phyloP scores from a whole-genome alignment of 1,140 invertebrate genomes.

The Trachymyrmex cornetzi region DNA sequence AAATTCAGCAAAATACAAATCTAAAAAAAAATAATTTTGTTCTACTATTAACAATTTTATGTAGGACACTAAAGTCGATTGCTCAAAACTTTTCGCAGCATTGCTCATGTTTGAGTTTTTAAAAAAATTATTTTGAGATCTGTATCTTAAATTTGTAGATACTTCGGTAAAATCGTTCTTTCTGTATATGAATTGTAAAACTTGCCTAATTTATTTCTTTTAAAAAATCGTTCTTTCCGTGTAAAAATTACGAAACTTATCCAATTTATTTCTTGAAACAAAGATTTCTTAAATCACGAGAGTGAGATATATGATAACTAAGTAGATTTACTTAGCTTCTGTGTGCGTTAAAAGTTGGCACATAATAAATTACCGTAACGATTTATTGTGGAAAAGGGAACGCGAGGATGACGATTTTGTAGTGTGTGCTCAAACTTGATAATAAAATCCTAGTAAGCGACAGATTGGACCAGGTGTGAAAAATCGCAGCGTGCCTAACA shows the following conservation, averaged over 20 bases:
- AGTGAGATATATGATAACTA: not conserved
- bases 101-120: no score
- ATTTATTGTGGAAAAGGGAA: conserved; percentile 3
- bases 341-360: not conserved
- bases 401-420: not conserved
- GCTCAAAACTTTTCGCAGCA: no score
- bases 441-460: conserved; percentile 36
- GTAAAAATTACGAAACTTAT: not conserved
- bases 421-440: not conserved
- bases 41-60: no score
- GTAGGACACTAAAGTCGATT: no score
- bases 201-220: not conserved
- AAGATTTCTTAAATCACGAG: conserved; percentile 11
- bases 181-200: not conserved
- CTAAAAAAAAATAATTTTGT: no score
- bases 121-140: no score
- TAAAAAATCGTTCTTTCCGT: not conserved
- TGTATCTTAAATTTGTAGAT: no score
- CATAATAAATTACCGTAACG: not conserved
- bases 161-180: no score
- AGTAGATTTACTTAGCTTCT: conserved; percentile 17
- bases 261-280: not conserved
- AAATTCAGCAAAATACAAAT: no score
- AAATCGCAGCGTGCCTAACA: conserved; percentile 54
- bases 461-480: conserved; percentile 50